Percentiles rank a stretch among this genome's conserved stretches.
Evolutionary conservation across 2,113 vertebrate genomes (phyloP).

Genomic region (Polyodon spathula): DNA sequence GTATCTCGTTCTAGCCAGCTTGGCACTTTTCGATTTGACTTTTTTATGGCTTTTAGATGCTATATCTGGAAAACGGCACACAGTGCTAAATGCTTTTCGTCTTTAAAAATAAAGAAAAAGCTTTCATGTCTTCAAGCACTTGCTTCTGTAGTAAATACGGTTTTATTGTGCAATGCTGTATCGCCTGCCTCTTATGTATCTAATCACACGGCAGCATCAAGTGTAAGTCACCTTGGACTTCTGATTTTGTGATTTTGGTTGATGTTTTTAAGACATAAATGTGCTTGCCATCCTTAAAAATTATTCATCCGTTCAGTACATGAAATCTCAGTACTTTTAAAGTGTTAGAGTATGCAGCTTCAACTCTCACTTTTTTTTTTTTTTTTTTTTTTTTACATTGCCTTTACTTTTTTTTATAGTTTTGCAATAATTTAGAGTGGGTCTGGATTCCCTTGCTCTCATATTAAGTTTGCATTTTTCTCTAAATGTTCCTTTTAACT

Average conservation of each 20-base stretch:
- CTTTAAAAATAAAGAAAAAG: background rate
- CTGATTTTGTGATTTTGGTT: background rate
- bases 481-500: too few species aligned
- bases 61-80: background rate
- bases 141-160: background rate
- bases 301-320: too few species aligned
- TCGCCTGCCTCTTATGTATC: background rate
- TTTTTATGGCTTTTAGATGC: background rate
- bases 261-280: too few species aligned
- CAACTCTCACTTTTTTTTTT: background rate
- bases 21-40: constrained; percentile 15
- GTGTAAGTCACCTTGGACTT: constrained; percentile 3
- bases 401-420: too few species aligned
- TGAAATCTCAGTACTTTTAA: too few species aligned
- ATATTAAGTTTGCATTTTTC: too few species aligned
- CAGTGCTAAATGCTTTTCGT: background rate
- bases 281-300: too few species aligned
- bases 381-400: too few species aligned
- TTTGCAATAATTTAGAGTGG: too few species aligned
- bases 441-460: too few species aligned
- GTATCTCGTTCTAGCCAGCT: constrained; percentile 18
- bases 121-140: background rate
- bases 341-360: background rate
- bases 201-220: background rate
- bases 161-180: background rate